Evolutionary conservation across 2,888 invertebrate genomes (phyloP), one percentile per base, ranked within the genome.

Genomic region (Hofmannophila pseudospretella): DNA sequence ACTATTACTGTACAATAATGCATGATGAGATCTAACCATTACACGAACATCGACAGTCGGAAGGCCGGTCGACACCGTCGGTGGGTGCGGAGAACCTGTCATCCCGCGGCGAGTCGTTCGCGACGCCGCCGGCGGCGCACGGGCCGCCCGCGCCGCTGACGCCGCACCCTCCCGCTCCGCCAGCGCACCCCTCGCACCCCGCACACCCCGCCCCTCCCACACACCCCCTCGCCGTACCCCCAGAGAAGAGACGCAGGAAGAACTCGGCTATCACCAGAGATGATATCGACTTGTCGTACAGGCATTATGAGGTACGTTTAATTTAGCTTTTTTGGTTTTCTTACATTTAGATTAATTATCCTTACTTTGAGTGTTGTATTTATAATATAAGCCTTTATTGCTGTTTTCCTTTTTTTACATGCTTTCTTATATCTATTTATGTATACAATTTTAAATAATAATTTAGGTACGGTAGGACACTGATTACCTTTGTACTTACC

Each of bases 71-170:
- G 31, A 87, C 88, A 51, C 86, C 88, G 37, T 79, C 77, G 12
- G 79, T 77, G 45, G 78, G 82, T 39, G 86, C 86, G 25, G 87
- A 87, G 69, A 88, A 88, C 62, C 67, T 87, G 14, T 82, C 68
- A 9, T 59, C 79, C 34, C 76, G 87, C 43, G 64, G 74, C 42
- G 80, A 82, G 49, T 65, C 71, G 47, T 82, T 82, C 66, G 79
- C 84, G 42, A 80, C 81, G 45, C 73, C 88, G 42, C 70, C 80
- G 40, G 67, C 79, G 32, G 66, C 82, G 44, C 69, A 84, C 61
- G 71, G 74, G 41, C 47, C 55, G 34, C 50, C 58, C 41, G 42
- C 52, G 32, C 68, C 73, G 27, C 73, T 73, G 41, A 63, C 69
- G 34, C 70, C 63, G 48, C 67, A 72, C 34, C 74, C 73, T 45